A percentile compares a stretch with the other conserved stretches of the same genome.
These are phyloP conservation scores for Phacellophora camtschatica DNA, from an alignment of 30 jellyfish, hydroid and myxozoan species.

Conservation along the genomic window DNA sequence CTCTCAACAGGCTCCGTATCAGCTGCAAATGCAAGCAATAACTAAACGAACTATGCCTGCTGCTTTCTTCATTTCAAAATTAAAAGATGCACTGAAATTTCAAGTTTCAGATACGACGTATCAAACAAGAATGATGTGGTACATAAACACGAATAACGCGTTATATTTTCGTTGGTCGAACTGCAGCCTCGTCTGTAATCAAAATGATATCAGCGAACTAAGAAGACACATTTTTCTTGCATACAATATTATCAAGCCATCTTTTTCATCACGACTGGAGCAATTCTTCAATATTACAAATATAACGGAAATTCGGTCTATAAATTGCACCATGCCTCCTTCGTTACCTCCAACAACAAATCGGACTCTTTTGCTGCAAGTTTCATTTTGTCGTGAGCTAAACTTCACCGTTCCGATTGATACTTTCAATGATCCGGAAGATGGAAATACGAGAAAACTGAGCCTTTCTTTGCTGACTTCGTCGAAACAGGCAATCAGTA, in stretches of 20 bases:
- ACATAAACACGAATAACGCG: not conserved
- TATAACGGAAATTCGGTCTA: constrained; percentile 11
- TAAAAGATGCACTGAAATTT: constrained; percentile 25
- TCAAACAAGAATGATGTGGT: not conserved
- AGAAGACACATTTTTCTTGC: constrained; percentile 33
- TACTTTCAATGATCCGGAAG: constrained; percentile 59
- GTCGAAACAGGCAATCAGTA: constrained; percentile 38
- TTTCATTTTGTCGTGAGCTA: constrained; percentile 60
- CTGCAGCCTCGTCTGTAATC: constrained; percentile 47
- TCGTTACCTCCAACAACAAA: constrained; percentile 65
- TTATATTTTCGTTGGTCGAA: constrained; percentile 10
- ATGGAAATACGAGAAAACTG: constrained; percentile 71
- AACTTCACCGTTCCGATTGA: constrained; percentile 51
- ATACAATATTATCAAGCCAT: constrained; percentile 5
- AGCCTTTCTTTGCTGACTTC: constrained; percentile 44
- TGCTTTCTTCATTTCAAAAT: constrained; percentile 15
- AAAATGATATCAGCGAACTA: not conserved
- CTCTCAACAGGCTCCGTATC: not conserved
- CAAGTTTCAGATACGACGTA: not conserved
- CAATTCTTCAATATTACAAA: constrained; percentile 8
- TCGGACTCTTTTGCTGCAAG: constrained; percentile 2
- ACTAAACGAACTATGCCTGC: constrained; percentile 1
- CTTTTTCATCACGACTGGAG: constrained; percentile 5
- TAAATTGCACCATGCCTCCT: constrained; percentile 34
- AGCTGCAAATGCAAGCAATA: not conserved